phyloP scores from a whole-genome alignment of 2,888 invertebrate species.

The Ennomos erosarius region DNA sequence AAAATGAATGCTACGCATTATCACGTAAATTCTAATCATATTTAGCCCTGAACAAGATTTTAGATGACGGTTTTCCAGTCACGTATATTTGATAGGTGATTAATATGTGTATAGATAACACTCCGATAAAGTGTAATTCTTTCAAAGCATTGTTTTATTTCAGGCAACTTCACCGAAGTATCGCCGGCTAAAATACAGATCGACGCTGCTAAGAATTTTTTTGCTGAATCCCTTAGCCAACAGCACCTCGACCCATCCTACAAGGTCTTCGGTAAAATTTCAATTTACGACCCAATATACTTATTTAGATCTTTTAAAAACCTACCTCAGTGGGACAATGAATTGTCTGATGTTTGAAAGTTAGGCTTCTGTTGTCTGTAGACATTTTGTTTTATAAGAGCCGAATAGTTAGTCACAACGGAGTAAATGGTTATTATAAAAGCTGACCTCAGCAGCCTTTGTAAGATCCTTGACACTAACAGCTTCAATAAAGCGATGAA shows the following conservation, averaged over 20 bases:
- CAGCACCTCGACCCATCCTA: constrained; percentile 50
- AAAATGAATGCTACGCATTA: no score
- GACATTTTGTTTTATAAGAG: no score
- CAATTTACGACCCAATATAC: constrained; percentile 44
- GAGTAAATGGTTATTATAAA: no score
- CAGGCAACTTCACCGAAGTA: constrained; percentile 60
- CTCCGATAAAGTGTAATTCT: neutral
- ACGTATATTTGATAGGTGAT: neutral
- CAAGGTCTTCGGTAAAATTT: constrained; percentile 50
- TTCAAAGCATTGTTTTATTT: constrained; percentile 27
- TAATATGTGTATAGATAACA: no score
- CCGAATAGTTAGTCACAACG: no score
- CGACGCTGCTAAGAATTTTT: constrained; percentile 52
- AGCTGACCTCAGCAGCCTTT: no score
- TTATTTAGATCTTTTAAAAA: constrained; percentile 45
- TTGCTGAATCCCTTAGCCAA: constrained; percentile 56
- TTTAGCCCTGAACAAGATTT: constrained; percentile 22
- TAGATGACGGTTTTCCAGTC: neutral
- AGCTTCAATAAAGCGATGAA: no score
- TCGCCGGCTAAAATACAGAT: constrained; percentile 53
- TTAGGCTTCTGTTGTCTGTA: neutral
- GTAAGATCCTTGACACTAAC: no score
- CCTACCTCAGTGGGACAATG: constrained; percentile 51
- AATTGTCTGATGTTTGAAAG: constrained; percentile 38
- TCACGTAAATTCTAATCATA: no score